phyloP scores from a whole-genome alignment of 2,113 vertebrate genomes.

The Percopsis transmontana region DNA sequence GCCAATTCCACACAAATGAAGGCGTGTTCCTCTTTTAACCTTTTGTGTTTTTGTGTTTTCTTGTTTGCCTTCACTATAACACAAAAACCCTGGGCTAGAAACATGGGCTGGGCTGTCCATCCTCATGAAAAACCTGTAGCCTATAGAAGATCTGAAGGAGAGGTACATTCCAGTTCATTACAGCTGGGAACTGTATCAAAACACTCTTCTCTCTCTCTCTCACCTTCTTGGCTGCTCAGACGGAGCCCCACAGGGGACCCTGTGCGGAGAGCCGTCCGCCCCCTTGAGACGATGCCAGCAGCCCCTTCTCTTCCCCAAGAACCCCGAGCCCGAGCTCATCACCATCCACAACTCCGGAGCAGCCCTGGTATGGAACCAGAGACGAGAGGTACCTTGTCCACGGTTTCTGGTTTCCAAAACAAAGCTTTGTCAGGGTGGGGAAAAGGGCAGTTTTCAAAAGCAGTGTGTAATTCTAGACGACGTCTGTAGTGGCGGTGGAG shows the following conservation, averaged over 20 bases:
- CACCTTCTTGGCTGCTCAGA: slow-evolving; percentile 45
- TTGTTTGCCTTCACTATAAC: slow-evolving; percentile 28
- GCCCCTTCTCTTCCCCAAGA: slow-evolving; percentile 74
- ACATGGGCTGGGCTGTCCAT: neutral
- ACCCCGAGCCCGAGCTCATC: slow-evolving; percentile 67
- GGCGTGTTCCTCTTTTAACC: too few species aligned
- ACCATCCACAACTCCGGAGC: slow-evolving; percentile 72
- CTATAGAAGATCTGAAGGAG: neutral
- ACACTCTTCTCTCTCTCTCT: neutral
- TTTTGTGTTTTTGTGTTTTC: neutral
- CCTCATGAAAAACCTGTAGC: neutral
- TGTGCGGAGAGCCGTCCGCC: slow-evolving; percentile 80
- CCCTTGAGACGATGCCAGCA: slow-evolving; percentile 80
- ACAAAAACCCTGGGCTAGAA: neutral
- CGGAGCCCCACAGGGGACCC: slow-evolving; percentile 70
- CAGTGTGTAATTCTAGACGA: slow-evolving; percentile 34
- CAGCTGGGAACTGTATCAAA: neutral
- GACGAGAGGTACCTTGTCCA: slow-evolving; percentile 59
- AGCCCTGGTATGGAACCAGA: slow-evolving; percentile 62
- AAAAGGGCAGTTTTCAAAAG: slow-evolving; percentile 17
- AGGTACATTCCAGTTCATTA: neutral
- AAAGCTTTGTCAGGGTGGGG: slow-evolving; percentile 9
- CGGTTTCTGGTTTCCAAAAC: slow-evolving; percentile 50
- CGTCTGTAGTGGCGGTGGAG: too few species aligned
- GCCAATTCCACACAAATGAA: too few species aligned